A percentile compares a stretch with the other conserved stretches of the same genome.
Conservation (phyloP, 2,888 invertebrate species). For the Epinotia ramella region DNA sequence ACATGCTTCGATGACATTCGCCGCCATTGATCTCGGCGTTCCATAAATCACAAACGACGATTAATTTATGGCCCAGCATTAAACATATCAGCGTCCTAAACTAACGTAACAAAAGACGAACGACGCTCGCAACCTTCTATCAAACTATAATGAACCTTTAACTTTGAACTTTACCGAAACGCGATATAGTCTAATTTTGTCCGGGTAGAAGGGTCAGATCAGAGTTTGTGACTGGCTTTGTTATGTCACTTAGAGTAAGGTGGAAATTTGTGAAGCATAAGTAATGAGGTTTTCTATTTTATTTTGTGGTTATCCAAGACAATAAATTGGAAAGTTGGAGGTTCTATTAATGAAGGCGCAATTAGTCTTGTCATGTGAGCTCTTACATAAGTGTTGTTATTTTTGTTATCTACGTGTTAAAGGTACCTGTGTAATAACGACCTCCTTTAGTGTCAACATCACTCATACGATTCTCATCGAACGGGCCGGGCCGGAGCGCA, state of each 20-base stretch:
- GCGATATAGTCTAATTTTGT: neutral
- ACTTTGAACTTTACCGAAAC: neutral
- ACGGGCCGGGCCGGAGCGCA: too few species aligned
- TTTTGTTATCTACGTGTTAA: neutral
- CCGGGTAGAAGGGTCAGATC: neutral
- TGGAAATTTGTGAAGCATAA: conserved; percentile 48
- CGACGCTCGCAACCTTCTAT: neutral
- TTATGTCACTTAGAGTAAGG: conserved; percentile 51
- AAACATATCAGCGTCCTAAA: conserved; percentile 39
- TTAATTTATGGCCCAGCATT: conserved; percentile 65
- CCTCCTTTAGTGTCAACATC: too few species aligned
- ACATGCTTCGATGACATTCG: conserved; percentile 19
- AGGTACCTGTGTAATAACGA: neutral
- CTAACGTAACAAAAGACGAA: conserved; percentile 24
- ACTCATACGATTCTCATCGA: too few species aligned
- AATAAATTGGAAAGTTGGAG: conserved; percentile 71
- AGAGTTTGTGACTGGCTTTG: conserved; percentile 1
- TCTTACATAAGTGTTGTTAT: conserved; percentile 24
- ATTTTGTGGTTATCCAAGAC: conserved; percentile 65
- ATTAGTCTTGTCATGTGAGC: conserved; percentile 39
- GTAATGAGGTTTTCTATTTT: conserved; percentile 54
- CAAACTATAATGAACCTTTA: neutral
- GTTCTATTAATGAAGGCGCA: conserved; percentile 43
- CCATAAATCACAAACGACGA: conserved; percentile 71
- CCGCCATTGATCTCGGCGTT: conserved; percentile 52